Percentiles rank a stretch among this genome's conserved stretches.
These are phyloP conservation scores for Mythimna loreyi DNA, from an alignment of 2,888 invertebrate species.

Conservation along the genomic window DNA sequence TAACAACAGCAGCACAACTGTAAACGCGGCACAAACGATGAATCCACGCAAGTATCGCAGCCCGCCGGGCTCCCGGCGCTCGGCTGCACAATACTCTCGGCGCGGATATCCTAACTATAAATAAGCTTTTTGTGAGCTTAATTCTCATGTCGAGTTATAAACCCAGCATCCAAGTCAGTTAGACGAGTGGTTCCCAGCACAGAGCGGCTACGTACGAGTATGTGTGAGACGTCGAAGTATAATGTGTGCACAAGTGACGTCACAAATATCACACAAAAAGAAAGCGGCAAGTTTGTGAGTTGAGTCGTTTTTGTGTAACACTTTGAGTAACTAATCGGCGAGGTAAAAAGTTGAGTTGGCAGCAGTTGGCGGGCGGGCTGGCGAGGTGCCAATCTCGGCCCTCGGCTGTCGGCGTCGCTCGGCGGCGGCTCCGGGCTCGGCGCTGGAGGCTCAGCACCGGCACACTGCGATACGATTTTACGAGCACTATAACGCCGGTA, in stretches of 20 bases:
- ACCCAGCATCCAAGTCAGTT: conserved; percentile 22
- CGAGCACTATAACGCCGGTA: conserved; percentile 21
- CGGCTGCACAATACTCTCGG: conserved; percentile 15
- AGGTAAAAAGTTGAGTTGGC: conserved; percentile 67
- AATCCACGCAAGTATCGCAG: conserved; percentile 1
- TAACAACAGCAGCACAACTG: not conserved
- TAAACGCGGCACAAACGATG: conserved; percentile 4
- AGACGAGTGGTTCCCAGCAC: conserved; percentile 8
- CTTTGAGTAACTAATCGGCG: conserved; percentile 69
- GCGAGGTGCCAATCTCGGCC: conserved; percentile 44
- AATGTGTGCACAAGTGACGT: conserved; percentile 33
- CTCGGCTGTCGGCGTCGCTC: conserved; percentile 40
- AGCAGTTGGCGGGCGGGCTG: conserved; percentile 51
- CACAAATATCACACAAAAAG: conserved; percentile 47
- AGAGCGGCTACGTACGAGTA: not conserved
- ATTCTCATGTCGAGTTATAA: conserved; percentile 24
- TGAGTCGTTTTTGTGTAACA: conserved; percentile 67
- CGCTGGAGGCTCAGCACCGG: conserved; percentile 22
- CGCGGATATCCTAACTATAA: conserved; percentile 48
- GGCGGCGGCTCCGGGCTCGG: not conserved
- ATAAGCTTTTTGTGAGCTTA: conserved; percentile 46
- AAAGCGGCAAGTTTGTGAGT: conserved; percentile 57
- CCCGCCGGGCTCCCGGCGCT: no score
- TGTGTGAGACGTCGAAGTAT: not conserved
- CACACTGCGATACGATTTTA: conserved; percentile 30